Evolutionary conservation across 1,140 invertebrate genomes (phyloP).

Genomic region (Glomeris maerens): DNA sequence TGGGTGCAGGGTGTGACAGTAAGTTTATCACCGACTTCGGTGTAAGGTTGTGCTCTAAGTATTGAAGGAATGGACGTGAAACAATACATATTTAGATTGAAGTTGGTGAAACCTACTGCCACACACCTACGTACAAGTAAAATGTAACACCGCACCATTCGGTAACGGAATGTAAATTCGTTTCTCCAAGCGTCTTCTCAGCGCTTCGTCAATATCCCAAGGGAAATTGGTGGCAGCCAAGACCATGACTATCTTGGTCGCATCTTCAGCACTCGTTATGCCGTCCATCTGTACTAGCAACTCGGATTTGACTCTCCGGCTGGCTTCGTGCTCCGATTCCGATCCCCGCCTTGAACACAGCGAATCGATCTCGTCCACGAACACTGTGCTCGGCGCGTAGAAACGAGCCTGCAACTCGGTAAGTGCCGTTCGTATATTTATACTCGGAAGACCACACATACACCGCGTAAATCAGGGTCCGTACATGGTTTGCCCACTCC

Average conservation of each 20-base stretch:
- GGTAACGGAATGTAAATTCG: conserved; percentile 99
- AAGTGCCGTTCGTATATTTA: too few species aligned
- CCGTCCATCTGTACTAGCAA: conserved; percentile 99
- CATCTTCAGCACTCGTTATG: conserved; percentile 37
- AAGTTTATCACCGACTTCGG: too few species aligned
- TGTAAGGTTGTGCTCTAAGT: background rate
- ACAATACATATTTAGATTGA: too few species aligned
- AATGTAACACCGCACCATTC: conserved; percentile 43
- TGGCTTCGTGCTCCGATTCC: conserved; percentile 96
- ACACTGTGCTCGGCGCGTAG: conserved; percentile 98
- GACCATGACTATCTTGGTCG: conserved; percentile 85
- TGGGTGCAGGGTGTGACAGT: too few species aligned
- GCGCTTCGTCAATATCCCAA: conserved; percentile 98
- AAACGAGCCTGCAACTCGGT: conserved; percentile 64
- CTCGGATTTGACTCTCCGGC: conserved; percentile 92
- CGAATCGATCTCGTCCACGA: conserved; percentile 99
- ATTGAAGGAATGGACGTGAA: too few species aligned
- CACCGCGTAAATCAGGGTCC: too few species aligned
- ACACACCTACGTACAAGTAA: background rate
- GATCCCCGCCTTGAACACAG: conserved; percentile 89
- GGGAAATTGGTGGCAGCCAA: conserved; percentile 98
- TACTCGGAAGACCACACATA: background rate
- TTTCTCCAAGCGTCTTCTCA: conserved; percentile 88
- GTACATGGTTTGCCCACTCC: too few species aligned
- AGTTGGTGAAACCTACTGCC: too few species aligned